A percentile compares a stretch with the other conserved stretches of the same genome.
These are phyloP conservation scores for Myripristis murdjan DNA, from an alignment of 2,797 vertebrate genomes.

Conservation along the genomic window DNA sequence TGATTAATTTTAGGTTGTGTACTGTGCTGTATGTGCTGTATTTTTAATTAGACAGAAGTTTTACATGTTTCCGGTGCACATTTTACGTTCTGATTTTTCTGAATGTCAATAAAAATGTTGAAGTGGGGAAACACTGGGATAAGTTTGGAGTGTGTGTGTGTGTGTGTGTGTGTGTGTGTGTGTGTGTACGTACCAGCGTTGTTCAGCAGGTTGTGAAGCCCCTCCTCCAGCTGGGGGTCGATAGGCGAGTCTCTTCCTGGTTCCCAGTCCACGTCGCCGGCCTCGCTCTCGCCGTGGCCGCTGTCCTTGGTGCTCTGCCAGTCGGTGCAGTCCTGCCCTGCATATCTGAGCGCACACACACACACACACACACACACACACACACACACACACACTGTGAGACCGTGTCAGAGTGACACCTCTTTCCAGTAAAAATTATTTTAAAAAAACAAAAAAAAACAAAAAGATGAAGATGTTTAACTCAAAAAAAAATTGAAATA, in stretches of 20 bases:
- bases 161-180: constrained; percentile 25
- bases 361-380: too few species aligned
- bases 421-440: too few species aligned
- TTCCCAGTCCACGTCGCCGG: constrained; percentile 90
- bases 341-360: constrained; percentile 78
- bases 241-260: constrained; percentile 88
- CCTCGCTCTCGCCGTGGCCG: constrained; percentile 91
- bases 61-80: too few species aligned
- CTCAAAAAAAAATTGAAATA: too few species aligned
- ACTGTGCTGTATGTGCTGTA: too few species aligned
- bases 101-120: too few species aligned
- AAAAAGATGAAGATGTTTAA: too few species aligned
- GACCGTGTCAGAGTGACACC: not conserved
- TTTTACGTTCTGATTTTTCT: too few species aligned
- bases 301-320: constrained; percentile 92
- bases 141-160: constrained; percentile 14
- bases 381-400: constrained; percentile 10
- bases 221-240: constrained; percentile 91
- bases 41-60: too few species aligned
- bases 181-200: constrained; percentile 82
- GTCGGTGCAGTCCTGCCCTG: constrained; percentile 86
- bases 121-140: too few species aligned
- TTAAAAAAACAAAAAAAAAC: too few species aligned
- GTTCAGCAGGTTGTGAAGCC: constrained; percentile 87
- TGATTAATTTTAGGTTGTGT: too few species aligned